phyloP scores from a whole-genome alignment of 2,113 vertebrate species.

The Cephalopholis sonnerati region DNA sequence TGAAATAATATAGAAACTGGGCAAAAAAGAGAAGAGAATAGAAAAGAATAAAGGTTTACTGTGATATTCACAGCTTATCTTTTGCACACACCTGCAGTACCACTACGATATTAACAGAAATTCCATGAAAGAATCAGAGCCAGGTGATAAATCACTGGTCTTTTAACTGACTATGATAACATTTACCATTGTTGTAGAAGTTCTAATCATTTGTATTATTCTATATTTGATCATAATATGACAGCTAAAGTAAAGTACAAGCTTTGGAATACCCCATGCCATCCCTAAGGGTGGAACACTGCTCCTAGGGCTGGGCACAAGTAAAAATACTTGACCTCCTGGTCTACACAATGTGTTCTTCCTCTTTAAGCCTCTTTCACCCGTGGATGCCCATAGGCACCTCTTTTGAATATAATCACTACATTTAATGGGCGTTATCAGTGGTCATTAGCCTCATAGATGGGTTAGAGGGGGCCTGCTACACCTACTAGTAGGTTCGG shows the following conservation, averaged over 20 bases:
- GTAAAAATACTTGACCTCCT: not conserved
- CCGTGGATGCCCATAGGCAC: not conserved
- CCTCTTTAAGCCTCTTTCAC: not conserved
- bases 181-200: slow-evolving; percentile 18
- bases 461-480: no score
- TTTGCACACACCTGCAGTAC: slow-evolving; percentile 10
- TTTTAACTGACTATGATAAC: slow-evolving; percentile 4
- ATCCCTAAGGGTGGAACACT: not conserved
- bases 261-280: not conserved
- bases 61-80: slow-evolving; percentile 36
- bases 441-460: no score
- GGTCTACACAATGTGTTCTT: not conserved
- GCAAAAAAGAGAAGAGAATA: slow-evolving; percentile 17
- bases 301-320: not conserved
- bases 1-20: slow-evolving; percentile 35
- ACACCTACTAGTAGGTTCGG: no score
- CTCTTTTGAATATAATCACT: no score
- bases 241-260: slow-evolving; percentile 2
- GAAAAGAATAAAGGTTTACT: slow-evolving; percentile 44
- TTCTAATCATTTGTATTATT: slow-evolving; percentile 12
- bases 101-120: slow-evolving; percentile 26
- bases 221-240: slow-evolving; percentile 10
- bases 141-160: slow-evolving; percentile 30
- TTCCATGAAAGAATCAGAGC: slow-evolving; percentile 30
- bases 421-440: no score